phyloP scores from a whole-genome alignment of 2,888 invertebrate species.

The Sialis lutaria region DNA sequence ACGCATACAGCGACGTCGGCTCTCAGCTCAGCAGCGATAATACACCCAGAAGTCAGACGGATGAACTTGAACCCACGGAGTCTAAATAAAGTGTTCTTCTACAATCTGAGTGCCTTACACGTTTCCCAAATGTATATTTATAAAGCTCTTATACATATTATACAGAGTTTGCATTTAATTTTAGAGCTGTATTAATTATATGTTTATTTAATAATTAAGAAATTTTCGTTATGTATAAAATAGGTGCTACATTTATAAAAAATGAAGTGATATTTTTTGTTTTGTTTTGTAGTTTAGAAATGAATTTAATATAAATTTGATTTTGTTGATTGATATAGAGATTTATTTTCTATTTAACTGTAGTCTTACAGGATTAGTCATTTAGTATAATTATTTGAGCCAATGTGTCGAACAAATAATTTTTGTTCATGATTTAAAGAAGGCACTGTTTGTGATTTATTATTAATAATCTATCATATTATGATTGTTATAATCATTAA shows the following conservation, averaged over 20 bases:
- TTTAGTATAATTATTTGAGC: too few species aligned
- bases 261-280: background rate
- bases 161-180: background rate
- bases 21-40: slow-evolving; percentile 3
- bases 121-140: background rate
- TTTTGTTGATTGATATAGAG: too few species aligned
- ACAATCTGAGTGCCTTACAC: background rate
- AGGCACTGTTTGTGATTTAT: too few species aligned
- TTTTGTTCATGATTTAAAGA: too few species aligned
- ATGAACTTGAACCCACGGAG: background rate
- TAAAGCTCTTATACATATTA: background rate
- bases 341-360: too few species aligned
- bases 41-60: slow-evolving; percentile 5
- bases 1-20: slow-evolving; percentile 4
- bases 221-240: background rate
- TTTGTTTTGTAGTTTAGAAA: background rate
- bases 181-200: too few species aligned
- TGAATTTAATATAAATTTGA: background rate
- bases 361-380: too few species aligned
- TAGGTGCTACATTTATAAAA: slow-evolving; percentile 2
- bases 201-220: too few species aligned
- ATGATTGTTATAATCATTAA: too few species aligned
- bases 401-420: too few species aligned
- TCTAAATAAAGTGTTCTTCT: background rate
- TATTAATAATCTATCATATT: too few species aligned